phyloP scores from a whole-genome alignment of 2,113 vertebrate species.

The Pseudopipra pipra region DNA sequence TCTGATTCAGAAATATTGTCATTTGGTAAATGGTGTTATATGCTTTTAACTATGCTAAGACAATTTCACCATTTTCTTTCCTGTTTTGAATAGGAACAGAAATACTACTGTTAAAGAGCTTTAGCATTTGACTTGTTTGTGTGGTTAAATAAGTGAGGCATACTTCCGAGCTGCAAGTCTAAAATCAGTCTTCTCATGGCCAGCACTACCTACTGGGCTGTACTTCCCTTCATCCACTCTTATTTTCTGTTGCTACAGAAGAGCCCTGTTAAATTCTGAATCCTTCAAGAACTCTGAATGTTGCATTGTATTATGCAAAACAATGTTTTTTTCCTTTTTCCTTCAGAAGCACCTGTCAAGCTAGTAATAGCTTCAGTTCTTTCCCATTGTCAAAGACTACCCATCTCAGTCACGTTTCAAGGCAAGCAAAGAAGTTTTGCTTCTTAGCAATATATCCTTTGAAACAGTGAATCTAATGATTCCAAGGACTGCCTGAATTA shows the following conservation, averaged over 20 bases:
- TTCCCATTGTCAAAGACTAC: background rate
- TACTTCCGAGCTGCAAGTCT: background rate
- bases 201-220: background rate
- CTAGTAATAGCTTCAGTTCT: background rate
- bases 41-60: background rate
- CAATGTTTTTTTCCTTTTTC: background rate
- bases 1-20: background rate
- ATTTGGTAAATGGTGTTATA: background rate
- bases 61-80: background rate
- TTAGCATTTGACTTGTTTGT: background rate
- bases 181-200: background rate
- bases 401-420: background rate
- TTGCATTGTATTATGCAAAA: background rate
- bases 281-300: background rate
- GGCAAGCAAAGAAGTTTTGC: background rate
- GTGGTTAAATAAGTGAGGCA: background rate
- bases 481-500: background rate
- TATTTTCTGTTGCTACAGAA: background rate
- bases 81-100: background rate
- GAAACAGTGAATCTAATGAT: background rate
- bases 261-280: background rate
- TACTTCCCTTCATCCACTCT: background rate
- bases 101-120: background rate
- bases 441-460: background rate
- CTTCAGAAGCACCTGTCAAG: background rate